A percentile compares a stretch with the other conserved stretches of the same genome.
phyloP scores from a whole-genome alignment of 2,888 invertebrate genomes.

The Sesia bembeciformis region DNA sequence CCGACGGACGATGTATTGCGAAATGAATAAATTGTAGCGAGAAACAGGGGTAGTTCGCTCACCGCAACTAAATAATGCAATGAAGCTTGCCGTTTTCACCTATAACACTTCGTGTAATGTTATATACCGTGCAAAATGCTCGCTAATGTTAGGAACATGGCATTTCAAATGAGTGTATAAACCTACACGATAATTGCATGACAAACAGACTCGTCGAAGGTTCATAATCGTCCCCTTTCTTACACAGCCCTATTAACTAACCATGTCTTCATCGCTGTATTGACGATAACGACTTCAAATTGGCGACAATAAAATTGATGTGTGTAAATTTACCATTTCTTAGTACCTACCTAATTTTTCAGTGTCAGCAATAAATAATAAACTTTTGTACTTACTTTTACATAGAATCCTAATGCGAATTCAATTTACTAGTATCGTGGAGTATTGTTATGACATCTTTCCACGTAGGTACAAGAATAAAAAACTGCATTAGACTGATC shows the following conservation, averaged over 20 bases:
- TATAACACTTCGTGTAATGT: neutral
- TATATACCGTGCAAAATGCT: slow-evolving; percentile 10
- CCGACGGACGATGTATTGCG: slow-evolving; percentile 67
- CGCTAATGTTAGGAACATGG: slow-evolving; percentile 32
- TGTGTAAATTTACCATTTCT: no score
- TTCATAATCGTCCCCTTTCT: no score
- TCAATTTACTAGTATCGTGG: no score
- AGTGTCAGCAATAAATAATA: no score
- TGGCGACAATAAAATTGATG: no score
- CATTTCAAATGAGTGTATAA: slow-evolving; percentile 46
- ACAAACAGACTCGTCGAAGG: slow-evolving; percentile 28
- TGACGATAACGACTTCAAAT: no score
- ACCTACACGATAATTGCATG: slow-evolving; percentile 64
- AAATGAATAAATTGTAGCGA: slow-evolving; percentile 72
- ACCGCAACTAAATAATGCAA: slow-evolving; percentile 58
- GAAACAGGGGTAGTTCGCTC: slow-evolving; percentile 66
- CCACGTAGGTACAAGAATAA: slow-evolving; percentile 21
- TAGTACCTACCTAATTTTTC: no score
- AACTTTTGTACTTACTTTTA: no score
- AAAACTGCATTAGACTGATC: slow-evolving; percentile 67
- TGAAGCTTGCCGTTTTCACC: slow-evolving; percentile 17
- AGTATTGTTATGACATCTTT: no score
- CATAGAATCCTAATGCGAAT: no score
- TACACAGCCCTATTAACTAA: no score
- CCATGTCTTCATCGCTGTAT: no score